Base-by-base conservation (phyloP, 1,140 invertebrate species). In the Tyrophagus putrescentiae region DNA sequence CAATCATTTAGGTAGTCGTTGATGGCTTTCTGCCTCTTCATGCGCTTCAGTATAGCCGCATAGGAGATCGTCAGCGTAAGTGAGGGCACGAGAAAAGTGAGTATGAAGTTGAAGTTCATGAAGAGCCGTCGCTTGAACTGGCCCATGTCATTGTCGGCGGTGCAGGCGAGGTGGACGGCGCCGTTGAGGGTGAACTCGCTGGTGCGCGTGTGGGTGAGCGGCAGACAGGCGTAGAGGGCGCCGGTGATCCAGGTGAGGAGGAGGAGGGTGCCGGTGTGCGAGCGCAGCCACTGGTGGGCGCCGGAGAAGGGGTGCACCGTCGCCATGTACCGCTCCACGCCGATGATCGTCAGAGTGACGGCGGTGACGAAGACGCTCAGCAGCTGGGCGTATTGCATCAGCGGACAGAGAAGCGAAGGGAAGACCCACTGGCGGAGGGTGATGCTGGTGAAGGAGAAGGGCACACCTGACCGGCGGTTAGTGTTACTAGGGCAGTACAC, bases 391-490 rank as follows among this genome's bases (percentile, higher is more conserved):
- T 71, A 70, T 45, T 70, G 68, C 1, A 71, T 72, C 6, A 74
- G 62, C 3, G 71, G 67, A 56, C 72, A 74, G 60, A 74, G 72
- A 56, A 63, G 64, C 0, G 68, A 70, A 3, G 64, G 65, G 56
- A 74, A 74, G 7, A 73, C 66, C 72, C 72, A 74, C 5, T 70
- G 61, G 23, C 72, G 70, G 11, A 72, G 64, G 65, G 72, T 71
- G 61, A 72, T 73, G 64, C 69, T 68, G 6, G 72, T 73, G 58
- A 73, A 74, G 4, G 73, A 72, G 65, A 74, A 74, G 1, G 73
- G 73, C 13, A 74, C 73, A 25, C 69, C n/a, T n/a, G n/a, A n/a
- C n/a, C n/a, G n/a, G n/a, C n/a, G n/a, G n/a, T n/a, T n/a, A n/a
- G n/a, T n/a, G n/a, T n/a, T n/a, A n/a, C n/a, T n/a, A n/a, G n/a